Conservation (phyloP, 23 tunicate species). For the Oikopleura dioica region DNA sequence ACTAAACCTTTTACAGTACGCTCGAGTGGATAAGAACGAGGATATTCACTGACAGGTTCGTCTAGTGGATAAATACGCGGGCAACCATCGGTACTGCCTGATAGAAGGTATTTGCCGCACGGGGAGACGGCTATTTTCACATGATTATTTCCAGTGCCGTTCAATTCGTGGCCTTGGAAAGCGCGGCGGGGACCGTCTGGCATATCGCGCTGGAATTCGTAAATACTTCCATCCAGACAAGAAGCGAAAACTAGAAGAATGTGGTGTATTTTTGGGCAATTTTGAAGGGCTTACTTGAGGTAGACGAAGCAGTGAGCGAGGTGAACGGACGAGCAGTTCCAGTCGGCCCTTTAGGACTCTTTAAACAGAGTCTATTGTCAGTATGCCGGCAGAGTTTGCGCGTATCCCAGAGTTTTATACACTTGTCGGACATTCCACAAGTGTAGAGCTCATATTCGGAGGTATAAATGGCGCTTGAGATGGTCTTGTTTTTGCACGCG, state of each 20-base stretch:
- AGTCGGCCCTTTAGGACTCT: no score
- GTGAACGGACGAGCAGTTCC: neutral
- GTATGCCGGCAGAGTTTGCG: neutral
- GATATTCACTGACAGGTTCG: neutral
- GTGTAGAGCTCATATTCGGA: neutral
- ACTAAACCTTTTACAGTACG: neutral
- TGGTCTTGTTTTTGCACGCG: neutral
- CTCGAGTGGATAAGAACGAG: neutral
- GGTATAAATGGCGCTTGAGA: neutral
- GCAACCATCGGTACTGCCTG: neutral
- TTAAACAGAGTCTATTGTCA: neutral
- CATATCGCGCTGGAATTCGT: neutral
- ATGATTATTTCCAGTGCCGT: neutral
- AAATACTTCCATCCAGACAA: slow-evolving; percentile 3
- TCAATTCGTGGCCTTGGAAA: neutral
- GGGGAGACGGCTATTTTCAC: neutral
- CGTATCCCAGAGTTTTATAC: neutral
- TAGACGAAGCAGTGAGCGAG: neutral
- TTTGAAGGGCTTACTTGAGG: neutral
- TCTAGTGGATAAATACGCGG: neutral
- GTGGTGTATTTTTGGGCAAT: neutral
- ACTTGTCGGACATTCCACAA: neutral
- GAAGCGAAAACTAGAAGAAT: neutral
- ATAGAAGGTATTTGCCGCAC: neutral
- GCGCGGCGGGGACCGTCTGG: neutral